Base-by-base conservation (phyloP, 35 echinoderm and acorn worm genomes). In the Nesometra sesokonis region DNA sequence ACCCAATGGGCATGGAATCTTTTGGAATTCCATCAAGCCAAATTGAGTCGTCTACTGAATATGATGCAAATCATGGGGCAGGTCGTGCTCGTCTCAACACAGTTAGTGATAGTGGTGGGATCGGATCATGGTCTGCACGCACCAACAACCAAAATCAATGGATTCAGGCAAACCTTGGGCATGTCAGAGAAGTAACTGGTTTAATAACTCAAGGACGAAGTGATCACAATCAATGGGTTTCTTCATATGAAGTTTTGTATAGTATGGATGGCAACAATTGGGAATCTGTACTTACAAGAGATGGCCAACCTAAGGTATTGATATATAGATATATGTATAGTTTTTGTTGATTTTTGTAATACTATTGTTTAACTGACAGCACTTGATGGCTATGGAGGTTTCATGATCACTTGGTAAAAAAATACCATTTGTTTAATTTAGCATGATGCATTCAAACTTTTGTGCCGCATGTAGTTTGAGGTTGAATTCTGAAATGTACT, bases 81-180 rank as follows among this genome's bases (percentile, higher is more conserved):
- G 7, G 52, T 2, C 52, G 52, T 67, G 52, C 52, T 67, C 52
- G 52, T 67, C 52, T 67, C 1, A 27, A 67, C 21, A 67, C 23
- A 27, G 21, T 19, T 67, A 5, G 7, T 67, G 52, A 67, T 27
- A 67, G 52, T 67, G 52, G 32, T 37, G 79, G 79, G 0, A 37
- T 37, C 31, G 82, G 35, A 32, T 36, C 82, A 7, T 84, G 82
- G 82, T 15, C 35, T 36, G 30, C 82, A 32, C 4, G 31, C 5
- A 5, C 35, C 11, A 37, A 43, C 21, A 30, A 84, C 31, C 32
- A 37, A 32, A 32, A 81, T n/a, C 79, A 81, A 36, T 86, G 84
- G 84, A 47, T 86, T 9, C 37, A 47, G n/a, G 84, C 76, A 5
- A 46, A 86, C 84, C 67, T 86, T 47, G 84, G 84, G 8, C 2